Evolutionary conservation across 2,888 invertebrate species (phyloP), one percentile per base, ranked within the genome.

Genomic region (Cabera pusaria): DNA sequence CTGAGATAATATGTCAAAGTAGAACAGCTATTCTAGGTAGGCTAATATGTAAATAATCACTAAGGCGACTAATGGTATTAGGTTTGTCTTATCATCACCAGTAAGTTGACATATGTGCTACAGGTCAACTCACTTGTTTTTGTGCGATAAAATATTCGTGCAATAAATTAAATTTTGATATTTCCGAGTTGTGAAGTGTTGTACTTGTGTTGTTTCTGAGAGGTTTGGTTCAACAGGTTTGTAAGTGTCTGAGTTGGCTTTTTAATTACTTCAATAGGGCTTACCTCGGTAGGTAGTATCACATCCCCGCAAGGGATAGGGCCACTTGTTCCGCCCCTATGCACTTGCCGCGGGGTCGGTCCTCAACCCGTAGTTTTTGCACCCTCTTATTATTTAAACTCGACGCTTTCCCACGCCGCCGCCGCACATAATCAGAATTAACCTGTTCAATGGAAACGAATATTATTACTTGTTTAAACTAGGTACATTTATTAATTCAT

Each of bases 321-420:
- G 28, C 68, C 80, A 85, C 83, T 82, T 81, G 85, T 86, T 83
- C 74, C 83, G 87, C 88, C 88, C 87, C 79, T 84, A 87, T 88
- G 84, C 87, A 83, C 86, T 84, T 81, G 80, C 59, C 49, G 59
- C 58, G 59, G 82, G 83, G 75, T 83, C 83, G 77, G 56, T 72
- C 35, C 61, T 60, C 64, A 63, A 64, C 66, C 57, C 66, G 63
- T 67, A 67, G 67, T 85, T 86, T 87, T 87, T 87, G 85, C 87
- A 81, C 76, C 81, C 74, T 70, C 67, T 72, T 71, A 69, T 70
- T 70, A 72, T 67, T 59, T 14, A 45, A 67, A 72, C 66, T 53
- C 47, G 34, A 58, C 54, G 48, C 61, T 64, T 87, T 88, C 87
- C 81, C 87, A 88, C 87, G 87, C 57, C 69, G 52, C 59, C 86